Conservation (phyloP, 2,113 vertebrate genomes). For the Mormyrus iriodes region DNA sequence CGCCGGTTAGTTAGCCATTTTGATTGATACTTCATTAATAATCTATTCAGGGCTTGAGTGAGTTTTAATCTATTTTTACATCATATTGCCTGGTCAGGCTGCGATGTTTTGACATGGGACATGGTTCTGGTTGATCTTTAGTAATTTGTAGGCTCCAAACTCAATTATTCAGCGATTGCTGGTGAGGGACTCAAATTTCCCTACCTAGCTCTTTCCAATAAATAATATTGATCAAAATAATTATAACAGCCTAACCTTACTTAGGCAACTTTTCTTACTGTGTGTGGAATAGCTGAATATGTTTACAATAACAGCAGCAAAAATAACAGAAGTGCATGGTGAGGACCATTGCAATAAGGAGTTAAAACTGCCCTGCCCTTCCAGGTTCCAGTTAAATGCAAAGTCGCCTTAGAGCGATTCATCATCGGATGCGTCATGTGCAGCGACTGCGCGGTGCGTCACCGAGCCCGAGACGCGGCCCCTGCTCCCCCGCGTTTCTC, state of each 20-base stretch:
- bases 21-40: not conserved
- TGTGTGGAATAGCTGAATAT: not conserved
- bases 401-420: not conserved
- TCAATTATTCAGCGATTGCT: not conserved
- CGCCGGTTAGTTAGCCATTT: not conserved
- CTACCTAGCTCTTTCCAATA: not conserved
- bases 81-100: not conserved
- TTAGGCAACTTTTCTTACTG: not conserved
- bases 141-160: conserved; percentile 4
- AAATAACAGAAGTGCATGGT: not conserved
- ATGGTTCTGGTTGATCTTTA: not conserved
- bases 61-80: conserved; percentile 15
- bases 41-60: conserved; percentile 1
- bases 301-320: not conserved
- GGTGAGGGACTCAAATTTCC: not conserved
- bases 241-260: not conserved
- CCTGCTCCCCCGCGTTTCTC: not conserved
- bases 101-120: not conserved
- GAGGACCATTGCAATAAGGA: not conserved
- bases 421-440: not conserved
- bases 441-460: not conserved
- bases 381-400: not conserved
- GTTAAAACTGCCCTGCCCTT: not conserved
- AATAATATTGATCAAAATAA: not conserved
- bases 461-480: not conserved